These are phyloP conservation scores for Campoletis sonorensis DNA, from an alignment of 1,140 invertebrate genomes.

Conservation along the genomic window DNA sequence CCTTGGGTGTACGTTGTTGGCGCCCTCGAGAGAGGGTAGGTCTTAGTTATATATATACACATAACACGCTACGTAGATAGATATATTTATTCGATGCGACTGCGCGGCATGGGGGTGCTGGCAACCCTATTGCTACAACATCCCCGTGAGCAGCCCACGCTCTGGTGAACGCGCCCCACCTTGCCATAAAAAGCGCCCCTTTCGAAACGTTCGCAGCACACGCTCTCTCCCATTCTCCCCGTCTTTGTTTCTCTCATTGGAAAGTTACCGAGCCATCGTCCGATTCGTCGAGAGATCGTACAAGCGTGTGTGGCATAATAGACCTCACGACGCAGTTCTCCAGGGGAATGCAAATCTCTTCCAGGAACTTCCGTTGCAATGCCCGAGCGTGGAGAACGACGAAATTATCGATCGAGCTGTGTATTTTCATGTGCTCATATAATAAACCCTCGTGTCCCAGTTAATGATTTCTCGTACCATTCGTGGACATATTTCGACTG, in stretches of 20 bases:
- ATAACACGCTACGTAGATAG: not conserved
- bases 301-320: slow-evolving; percentile 32
- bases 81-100: slow-evolving; percentile 12
- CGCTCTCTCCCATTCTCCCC: not conserved
- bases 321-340: slow-evolving; percentile 36
- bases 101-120: slow-evolving; percentile 28
- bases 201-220: slow-evolving; percentile 34
- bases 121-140: slow-evolving; percentile 1
- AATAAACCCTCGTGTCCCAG: slow-evolving; percentile 17
- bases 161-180: slow-evolving; percentile 34
- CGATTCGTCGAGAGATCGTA: slow-evolving; percentile 45
- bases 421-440: slow-evolving; percentile 6
- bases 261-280: slow-evolving; percentile 31
- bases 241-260: slow-evolving; percentile 6
- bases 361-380: slow-evolving; percentile 47
- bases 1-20: slow-evolving; percentile 57
- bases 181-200: slow-evolving; percentile 28
- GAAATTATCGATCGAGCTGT: slow-evolving; percentile 47
- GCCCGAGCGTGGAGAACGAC: slow-evolving; percentile 20
- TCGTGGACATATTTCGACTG: not conserved
- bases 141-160: not conserved
- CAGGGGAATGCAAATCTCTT: slow-evolving; percentile 51
- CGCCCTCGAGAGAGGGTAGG: slow-evolving; percentile 31
- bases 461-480: slow-evolving; percentile 8
- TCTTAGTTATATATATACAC: not conserved